Evolutionary conservation across 2,797 vertebrate genomes (phyloP).

Genomic region (Hyperoplus lanceolatus): DNA sequence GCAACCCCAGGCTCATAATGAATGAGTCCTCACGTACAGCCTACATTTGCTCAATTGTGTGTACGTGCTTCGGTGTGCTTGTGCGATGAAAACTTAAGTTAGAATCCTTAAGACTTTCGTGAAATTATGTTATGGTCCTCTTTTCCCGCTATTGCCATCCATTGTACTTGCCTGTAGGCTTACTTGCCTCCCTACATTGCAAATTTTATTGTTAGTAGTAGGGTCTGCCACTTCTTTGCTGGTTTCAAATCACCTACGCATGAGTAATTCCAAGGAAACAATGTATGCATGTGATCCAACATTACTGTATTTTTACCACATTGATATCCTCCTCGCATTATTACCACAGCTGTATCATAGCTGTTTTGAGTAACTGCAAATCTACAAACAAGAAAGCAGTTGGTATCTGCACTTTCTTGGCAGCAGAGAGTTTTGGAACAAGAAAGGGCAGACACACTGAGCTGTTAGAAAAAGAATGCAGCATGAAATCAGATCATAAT

Average conservation of each 20-base stretch:
- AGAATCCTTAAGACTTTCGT: not conserved
- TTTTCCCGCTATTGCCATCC: not conserved
- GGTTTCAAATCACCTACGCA: not conserved
- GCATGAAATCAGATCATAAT: not conserved
- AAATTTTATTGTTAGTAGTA: not conserved
- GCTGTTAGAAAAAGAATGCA: not conserved
- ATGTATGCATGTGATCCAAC: conserved; percentile 1
- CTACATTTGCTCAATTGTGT: conserved; percentile 9
- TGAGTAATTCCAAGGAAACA: conserved; percentile 12
- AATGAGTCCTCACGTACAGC: conserved; percentile 45
- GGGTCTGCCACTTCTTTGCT: not conserved
- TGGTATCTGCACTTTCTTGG: not conserved
- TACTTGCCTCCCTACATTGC: not conserved
- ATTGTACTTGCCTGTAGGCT: not conserved
- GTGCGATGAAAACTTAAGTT: not conserved
- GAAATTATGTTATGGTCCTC: not conserved
- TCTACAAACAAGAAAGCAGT: not conserved
- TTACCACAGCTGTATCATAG: not conserved
- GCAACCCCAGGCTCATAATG: conserved; percentile 60
- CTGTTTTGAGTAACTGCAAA: conserved; percentile 2
- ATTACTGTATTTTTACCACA: not conserved
- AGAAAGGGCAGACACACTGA: not conserved
- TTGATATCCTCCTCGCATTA: not conserved
- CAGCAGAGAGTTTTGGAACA: not conserved
- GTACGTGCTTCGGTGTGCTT: conserved; percentile 2